Conservation (phyloP, 1,140 invertebrate species). For the Lethrus apterus region DNA sequence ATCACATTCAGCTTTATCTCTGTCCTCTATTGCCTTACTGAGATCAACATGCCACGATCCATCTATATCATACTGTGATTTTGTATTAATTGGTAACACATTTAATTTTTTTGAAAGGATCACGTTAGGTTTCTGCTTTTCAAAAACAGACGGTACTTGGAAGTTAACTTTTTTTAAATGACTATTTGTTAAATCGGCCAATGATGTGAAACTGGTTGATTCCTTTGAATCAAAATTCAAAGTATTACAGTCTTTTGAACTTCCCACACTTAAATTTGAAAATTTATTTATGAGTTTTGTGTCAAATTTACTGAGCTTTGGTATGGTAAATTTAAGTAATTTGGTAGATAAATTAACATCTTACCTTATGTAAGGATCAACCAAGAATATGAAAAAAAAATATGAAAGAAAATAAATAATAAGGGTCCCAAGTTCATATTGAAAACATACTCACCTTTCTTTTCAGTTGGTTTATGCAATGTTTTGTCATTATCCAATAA, state of each 20-base stretch:
- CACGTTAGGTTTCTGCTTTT: too few relatives aligned
- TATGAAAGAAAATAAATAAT: background rate
- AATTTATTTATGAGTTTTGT: background rate
- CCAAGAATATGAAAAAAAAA: conserved; percentile 41
- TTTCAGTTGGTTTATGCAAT: conserved; percentile 14
- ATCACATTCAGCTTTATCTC: too few relatives aligned
- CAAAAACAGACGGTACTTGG: too few relatives aligned
- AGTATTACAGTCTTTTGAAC: background rate
- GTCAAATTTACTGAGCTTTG: conserved; percentile 14
- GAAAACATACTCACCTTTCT: conserved; percentile 31
- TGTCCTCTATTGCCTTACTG: background rate
- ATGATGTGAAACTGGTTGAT: conserved; percentile 13
- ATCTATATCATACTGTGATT: background rate
- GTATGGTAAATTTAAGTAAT: conserved; percentile 18
- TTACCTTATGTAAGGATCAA: conserved; percentile 46
- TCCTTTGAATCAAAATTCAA: background rate
- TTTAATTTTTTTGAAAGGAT: too few relatives aligned
- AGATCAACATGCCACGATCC: background rate
- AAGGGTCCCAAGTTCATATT: conserved; percentile 2
- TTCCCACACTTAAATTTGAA: too few relatives aligned
- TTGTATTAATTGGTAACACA: too few relatives aligned
- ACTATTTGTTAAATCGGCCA: conserved; percentile 23
- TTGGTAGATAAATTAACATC: conserved; percentile 27
- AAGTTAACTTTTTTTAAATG: conserved; percentile 26
- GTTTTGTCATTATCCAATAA: conserved; percentile 53